Evolutionary conservation across 2,888 invertebrate genomes (phyloP).

Genomic region (Galerucella calmariensis): DNA sequence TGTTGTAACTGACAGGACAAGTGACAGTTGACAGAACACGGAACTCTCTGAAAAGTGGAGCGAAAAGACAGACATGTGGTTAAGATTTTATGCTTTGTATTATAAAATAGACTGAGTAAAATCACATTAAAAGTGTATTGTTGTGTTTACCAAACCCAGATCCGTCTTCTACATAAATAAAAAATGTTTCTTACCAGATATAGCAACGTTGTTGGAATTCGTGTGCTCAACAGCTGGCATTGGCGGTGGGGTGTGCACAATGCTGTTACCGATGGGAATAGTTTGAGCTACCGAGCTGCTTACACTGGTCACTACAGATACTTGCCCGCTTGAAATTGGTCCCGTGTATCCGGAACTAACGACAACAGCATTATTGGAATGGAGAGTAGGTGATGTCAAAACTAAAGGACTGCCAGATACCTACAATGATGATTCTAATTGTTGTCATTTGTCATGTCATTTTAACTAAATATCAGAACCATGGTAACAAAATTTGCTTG

Average conservation of each 20-base stretch:
- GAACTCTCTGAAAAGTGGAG: too few species aligned
- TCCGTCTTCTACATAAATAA: neutral
- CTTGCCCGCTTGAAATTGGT: slow-evolving; percentile 60
- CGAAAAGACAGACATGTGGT: too few species aligned
- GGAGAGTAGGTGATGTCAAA: slow-evolving; percentile 46
- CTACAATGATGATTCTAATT: slow-evolving; percentile 20
- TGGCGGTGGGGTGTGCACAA: slow-evolving; percentile 45
- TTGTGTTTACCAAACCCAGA: too few species aligned
- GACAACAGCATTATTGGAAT: slow-evolving; percentile 57
- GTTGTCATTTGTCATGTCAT: neutral
- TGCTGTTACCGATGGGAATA: slow-evolving; percentile 58
- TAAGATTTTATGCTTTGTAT: too few species aligned
- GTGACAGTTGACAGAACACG: too few species aligned
- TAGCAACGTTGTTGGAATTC: slow-evolving; percentile 41
- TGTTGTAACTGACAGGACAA: too few species aligned
- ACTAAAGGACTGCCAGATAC: slow-evolving; percentile 43
- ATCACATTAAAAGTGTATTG: too few species aligned
- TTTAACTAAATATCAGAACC: too few species aligned
- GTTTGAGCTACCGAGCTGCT: slow-evolving; percentile 59
- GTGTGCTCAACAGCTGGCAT: slow-evolving; percentile 44
- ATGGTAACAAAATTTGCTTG: too few species aligned
- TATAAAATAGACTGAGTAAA: too few species aligned
- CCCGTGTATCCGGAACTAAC: slow-evolving; percentile 62
- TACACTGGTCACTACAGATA: slow-evolving; percentile 60
- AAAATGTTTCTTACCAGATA: slow-evolving; percentile 49